A percentile compares a stretch with the other conserved stretches of the same genome.
Conservation (phyloP, 2,113 vertebrate genomes). For the Phaetusa simplex region DNA sequence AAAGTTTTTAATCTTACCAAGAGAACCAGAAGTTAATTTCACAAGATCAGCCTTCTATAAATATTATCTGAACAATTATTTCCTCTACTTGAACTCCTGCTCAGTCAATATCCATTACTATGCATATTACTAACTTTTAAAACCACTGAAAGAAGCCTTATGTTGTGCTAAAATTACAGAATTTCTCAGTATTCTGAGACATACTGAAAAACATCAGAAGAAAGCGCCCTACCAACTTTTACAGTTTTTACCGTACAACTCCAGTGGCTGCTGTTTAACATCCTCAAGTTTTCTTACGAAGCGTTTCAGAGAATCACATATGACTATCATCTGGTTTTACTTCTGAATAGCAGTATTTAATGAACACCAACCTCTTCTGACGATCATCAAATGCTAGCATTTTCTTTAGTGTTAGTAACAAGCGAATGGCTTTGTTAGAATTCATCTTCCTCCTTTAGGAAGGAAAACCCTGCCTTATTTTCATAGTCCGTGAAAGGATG, state of each 20-base stretch:
- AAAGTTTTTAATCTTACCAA: neutral
- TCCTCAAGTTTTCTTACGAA: neutral
- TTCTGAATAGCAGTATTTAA: neutral
- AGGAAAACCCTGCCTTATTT: neutral
- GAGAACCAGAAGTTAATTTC: neutral
- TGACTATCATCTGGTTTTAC: neutral
- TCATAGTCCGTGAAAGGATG: neutral
- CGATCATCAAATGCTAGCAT: neutral
- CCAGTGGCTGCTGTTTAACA: neutral
- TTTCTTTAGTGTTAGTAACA: neutral
- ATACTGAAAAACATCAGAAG: neutral
- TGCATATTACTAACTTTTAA: neutral
- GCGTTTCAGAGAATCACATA: neutral
- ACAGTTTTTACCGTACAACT: neutral
- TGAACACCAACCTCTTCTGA: neutral
- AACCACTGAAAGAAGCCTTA: neutral
- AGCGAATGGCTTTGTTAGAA: neutral
- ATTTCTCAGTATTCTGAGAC: neutral
- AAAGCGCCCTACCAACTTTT: neutral
- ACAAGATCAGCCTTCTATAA: neutral
- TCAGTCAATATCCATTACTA: neutral
- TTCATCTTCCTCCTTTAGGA: neutral
- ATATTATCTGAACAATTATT: neutral
- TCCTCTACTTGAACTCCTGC: neutral
- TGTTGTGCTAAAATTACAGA: neutral